phyloP scores from a whole-genome alignment of 2,113 vertebrate genomes.

The Elephas maximus region DNA sequence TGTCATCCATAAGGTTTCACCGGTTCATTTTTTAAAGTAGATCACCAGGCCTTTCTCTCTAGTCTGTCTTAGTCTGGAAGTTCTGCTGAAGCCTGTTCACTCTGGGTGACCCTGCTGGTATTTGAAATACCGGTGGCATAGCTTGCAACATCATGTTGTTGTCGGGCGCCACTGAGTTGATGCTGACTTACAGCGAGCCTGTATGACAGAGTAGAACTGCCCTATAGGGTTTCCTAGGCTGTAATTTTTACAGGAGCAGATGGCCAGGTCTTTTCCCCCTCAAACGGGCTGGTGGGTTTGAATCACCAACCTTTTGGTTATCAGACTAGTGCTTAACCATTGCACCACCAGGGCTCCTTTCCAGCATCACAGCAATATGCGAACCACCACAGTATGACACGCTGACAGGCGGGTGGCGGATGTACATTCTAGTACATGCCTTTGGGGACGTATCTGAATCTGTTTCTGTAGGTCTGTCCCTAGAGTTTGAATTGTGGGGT shows the following conservation, averaged over 20 bases:
- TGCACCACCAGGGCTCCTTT: background rate
- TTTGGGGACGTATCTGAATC: background rate
- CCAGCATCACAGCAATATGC: background rate
- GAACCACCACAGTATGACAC: background rate
- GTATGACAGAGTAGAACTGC: background rate
- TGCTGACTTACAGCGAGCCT: background rate
- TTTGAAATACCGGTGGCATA: background rate
- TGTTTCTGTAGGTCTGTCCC: background rate
- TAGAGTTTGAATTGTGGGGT: background rate
- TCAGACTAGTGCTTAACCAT: background rate
- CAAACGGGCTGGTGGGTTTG: background rate
- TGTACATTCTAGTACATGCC: background rate
- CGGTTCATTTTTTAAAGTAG: background rate
- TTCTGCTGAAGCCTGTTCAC: background rate
- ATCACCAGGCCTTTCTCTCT: background rate
- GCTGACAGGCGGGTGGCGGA: background rate
- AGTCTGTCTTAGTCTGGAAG: background rate
- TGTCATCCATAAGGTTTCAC: background rate
- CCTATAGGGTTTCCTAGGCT: background rate
- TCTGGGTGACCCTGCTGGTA: background rate
- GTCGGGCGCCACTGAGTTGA: background rate
- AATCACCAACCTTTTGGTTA: background rate
- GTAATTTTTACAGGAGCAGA: background rate
- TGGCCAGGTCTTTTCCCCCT: background rate
- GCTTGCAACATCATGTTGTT: too few species aligned